Percentiles rank a stretch among this genome's conserved stretches.
Evolutionary conservation across 1,140 invertebrate genomes (phyloP).

Genomic region (Hestina assimilis): DNA sequence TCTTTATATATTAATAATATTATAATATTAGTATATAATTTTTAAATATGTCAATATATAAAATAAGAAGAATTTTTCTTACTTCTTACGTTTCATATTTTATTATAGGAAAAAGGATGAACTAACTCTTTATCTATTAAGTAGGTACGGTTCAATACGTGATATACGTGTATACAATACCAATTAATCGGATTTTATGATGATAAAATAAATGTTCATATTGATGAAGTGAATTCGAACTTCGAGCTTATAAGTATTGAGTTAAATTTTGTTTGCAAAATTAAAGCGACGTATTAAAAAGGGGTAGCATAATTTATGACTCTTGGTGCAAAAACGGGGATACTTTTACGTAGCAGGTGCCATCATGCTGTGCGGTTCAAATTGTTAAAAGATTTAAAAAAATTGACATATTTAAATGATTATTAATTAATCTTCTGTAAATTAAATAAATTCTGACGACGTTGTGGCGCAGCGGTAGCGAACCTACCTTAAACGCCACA

Average conservation of each 20-base stretch:
- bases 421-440: no score
- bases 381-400: background rate
- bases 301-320: constrained; percentile 2
- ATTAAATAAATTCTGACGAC: no score
- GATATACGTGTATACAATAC: background rate
- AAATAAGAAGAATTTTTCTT: no score
- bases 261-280: background rate
- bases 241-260: background rate
- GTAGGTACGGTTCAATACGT: background rate
- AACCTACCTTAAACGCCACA: no score
- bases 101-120: no score
- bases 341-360: constrained; percentile 1
- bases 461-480: no score
- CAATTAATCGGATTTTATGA: constrained; percentile 1
- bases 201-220: background rate
- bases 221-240: background rate
- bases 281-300: no score
- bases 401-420: no score
- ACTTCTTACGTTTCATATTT: no score
- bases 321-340: background rate
- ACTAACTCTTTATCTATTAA: background rate
- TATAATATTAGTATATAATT: no score
- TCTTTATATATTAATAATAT: no score
- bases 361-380: background rate
- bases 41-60: no score